A percentile compares a stretch with the other conserved stretches of the same genome.
Evolutionary conservation across 64 coral and sea anemone species (phyloP).

Genomic region (Acropora yongei): DNA sequence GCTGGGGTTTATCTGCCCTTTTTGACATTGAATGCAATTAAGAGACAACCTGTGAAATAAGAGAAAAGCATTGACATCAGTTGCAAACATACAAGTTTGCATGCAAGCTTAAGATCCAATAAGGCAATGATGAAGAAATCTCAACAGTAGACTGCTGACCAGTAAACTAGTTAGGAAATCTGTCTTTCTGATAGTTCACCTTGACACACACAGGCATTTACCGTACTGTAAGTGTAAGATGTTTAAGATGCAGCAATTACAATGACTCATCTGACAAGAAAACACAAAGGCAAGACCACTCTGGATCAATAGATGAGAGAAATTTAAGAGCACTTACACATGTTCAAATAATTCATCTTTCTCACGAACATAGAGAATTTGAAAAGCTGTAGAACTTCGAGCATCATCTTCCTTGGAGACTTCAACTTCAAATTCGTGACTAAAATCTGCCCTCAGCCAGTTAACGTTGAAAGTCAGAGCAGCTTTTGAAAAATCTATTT

Average conservation of each 20-base stretch:
- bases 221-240: no score
- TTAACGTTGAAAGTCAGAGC: neutral
- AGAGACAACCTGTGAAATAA: conserved; percentile 41
- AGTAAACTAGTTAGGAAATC: no score
- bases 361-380: neutral
- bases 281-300: neutral
- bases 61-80: neutral
- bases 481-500: neutral
- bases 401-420: conserved; percentile 2
- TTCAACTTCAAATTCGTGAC: neutral
- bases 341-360: neutral
- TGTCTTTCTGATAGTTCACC: no score
- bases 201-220: no score
- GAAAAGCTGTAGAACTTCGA: neutral
- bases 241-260: no score
- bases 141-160: no score
- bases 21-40: conserved; percentile 50
- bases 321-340: neutral
- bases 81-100: no score
- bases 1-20: conserved; percentile 43
- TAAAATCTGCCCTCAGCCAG: neutral
- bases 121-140: no score
- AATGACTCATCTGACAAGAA: no score
- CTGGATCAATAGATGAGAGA: neutral
- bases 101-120: no score